Percentiles rank a stretch among this genome's conserved stretches.
These are phyloP conservation scores for Redunca redunca DNA, from an alignment of 2,113 vertebrate species.

Conservation along the genomic window DNA sequence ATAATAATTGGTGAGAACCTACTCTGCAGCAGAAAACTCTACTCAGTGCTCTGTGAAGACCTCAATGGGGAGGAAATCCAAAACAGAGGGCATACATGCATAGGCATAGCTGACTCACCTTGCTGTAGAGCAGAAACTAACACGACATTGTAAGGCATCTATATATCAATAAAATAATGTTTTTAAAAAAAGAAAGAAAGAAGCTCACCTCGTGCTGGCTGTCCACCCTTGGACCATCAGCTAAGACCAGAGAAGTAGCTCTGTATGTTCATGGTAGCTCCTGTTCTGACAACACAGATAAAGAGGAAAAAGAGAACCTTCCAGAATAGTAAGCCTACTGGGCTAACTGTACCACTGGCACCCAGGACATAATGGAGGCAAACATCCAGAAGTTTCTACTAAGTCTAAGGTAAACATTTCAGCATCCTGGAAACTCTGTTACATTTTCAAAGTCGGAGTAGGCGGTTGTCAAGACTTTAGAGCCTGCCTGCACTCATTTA, in stretches of 20 bases:
- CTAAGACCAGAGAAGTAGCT: neutral
- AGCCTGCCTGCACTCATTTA: neutral
- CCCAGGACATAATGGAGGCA: too few relatives aligned
- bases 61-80: neutral
- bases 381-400: neutral
- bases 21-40: neutral
- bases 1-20: neutral
- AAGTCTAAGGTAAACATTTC: neutral
- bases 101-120: neutral
- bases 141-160: neutral
- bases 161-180: neutral
- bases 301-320: neutral
- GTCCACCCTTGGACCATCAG: neutral
- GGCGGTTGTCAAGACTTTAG: neutral
- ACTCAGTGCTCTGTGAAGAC: neutral
- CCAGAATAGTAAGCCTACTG: neutral
- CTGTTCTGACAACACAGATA: fast-evolving
- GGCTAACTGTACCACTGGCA: neutral
- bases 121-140: neutral
- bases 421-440: neutral
- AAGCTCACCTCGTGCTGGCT: neutral
- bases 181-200: neutral
- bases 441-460: neutral
- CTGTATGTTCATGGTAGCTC: fast-evolving
- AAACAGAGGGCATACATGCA: neutral